Percentiles rank a stretch among this genome's conserved stretches.
Evolutionary conservation across 1,140 invertebrate genomes (phyloP).

Genomic region (Diabrotica undecimpunctata): DNA sequence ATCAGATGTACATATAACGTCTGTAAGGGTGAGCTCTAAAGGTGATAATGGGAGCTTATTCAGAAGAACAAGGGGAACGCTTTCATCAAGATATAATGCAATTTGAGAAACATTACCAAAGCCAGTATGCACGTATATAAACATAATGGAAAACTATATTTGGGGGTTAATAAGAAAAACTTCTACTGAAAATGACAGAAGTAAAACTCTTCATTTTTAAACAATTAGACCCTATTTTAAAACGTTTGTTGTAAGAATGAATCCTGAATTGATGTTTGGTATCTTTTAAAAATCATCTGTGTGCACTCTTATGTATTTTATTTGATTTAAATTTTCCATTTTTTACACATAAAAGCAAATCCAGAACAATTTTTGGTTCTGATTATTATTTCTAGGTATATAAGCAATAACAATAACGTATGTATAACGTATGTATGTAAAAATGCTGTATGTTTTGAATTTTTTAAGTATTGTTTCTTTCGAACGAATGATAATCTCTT

Average conservation of each 20-base stretch:
- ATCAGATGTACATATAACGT: slow-evolving; percentile 47
- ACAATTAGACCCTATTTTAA: neutral
- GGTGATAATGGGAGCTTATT: slow-evolving; percentile 18
- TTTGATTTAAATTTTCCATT: neutral
- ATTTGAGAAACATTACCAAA: slow-evolving; percentile 13
- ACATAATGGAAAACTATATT: slow-evolving; percentile 18
- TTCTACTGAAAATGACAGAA: slow-evolving; percentile 4
- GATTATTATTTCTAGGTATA: neutral
- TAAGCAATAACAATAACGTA: neutral
- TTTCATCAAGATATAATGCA: slow-evolving; percentile 21
- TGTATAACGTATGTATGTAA: neutral
- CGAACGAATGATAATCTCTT: too few species aligned
- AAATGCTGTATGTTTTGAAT: slow-evolving; percentile 1
- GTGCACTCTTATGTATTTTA: neutral
- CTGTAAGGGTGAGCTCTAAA: slow-evolving; percentile 39
- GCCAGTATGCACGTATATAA: slow-evolving; percentile 19
- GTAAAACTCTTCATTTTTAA: neutral
- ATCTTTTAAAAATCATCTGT: neutral
- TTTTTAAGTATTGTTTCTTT: too few species aligned
- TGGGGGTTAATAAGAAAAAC: slow-evolving; percentile 18
- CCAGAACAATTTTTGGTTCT: neutral
- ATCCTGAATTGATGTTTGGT: neutral
- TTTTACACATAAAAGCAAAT: neutral
- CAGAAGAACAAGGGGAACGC: slow-evolving; percentile 18
- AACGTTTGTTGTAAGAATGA: neutral